phyloP scores from a whole-genome alignment of 2,888 invertebrate genomes.

The Smittia sp. region DNA sequence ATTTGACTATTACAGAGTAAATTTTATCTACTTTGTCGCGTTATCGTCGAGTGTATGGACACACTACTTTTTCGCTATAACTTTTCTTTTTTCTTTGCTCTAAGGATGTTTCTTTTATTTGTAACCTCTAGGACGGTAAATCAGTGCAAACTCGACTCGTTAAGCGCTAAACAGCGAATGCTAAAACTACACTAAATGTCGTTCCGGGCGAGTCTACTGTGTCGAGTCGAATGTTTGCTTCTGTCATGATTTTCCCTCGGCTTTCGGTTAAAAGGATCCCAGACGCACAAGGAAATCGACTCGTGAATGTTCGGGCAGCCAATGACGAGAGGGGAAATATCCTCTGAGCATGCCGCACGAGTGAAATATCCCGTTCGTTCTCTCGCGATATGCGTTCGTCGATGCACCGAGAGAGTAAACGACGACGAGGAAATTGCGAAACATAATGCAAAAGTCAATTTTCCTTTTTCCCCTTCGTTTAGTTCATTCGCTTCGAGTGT shows the following conservation, averaged over 20 bases:
- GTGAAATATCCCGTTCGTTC: constrained; percentile 3
- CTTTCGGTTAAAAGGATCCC: constrained; percentile 15
- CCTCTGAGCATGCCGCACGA: neutral
- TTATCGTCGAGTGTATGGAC: constrained; percentile 7
- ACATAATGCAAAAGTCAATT: neutral
- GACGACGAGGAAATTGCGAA: neutral
- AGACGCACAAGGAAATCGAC: constrained; percentile 15
- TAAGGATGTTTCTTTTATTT: constrained; percentile 42
- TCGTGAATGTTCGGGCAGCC: neutral
- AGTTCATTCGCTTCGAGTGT: neutral
- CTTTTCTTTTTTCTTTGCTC: constrained; percentile 38
- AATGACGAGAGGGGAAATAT: neutral
- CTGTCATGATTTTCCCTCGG: constrained; percentile 18
- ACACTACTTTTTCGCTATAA: constrained; percentile 20
- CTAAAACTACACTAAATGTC: constrained; percentile 43
- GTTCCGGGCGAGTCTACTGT: constrained; percentile 43
- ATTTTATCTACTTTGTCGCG: constrained; percentile 30
- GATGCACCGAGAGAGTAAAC: constrained; percentile 19
- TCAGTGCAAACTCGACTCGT: constrained; percentile 51
- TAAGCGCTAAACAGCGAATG: constrained; percentile 48
- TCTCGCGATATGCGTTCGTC: neutral
- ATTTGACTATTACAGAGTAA: constrained; percentile 27
- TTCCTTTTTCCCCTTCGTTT: neutral
- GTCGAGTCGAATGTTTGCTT: constrained; percentile 19
- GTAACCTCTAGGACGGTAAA: constrained; percentile 47